Percentiles rank a stretch among this genome's conserved stretches.
Evolutionary conservation across 1,140 invertebrate species (phyloP).

Genomic region (Drosophila oshimai): DNA sequence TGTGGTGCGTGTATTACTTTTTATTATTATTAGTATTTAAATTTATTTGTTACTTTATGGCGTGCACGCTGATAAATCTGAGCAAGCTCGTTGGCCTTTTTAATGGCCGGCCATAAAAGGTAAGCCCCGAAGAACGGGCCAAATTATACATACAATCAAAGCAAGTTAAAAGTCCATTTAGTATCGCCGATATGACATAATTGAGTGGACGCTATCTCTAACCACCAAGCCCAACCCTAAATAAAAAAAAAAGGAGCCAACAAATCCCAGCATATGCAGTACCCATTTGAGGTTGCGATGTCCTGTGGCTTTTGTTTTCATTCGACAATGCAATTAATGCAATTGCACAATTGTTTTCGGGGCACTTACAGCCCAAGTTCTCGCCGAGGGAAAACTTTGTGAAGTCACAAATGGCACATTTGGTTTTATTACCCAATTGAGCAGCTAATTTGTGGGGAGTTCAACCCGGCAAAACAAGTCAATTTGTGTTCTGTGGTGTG

Average conservation of each 20-base stretch:
- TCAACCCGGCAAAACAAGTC: slow-evolving; percentile 41
- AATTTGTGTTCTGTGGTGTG: too few relatives aligned
- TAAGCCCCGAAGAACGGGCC: slow-evolving; percentile 49
- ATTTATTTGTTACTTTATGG: slow-evolving; percentile 80
- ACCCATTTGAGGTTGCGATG: slow-evolving; percentile 50
- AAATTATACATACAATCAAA: slow-evolving; percentile 70
- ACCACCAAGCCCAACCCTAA: background rate
- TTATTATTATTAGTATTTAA: slow-evolving; percentile 82
- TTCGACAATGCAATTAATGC: slow-evolving; percentile 73
- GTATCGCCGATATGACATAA: slow-evolving; percentile 72
- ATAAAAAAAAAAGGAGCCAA: background rate
- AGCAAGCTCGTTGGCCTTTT: slow-evolving; percentile 60
- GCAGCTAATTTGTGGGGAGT: slow-evolving; percentile 74
- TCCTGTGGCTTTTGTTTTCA: slow-evolving; percentile 59
- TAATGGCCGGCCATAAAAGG: slow-evolving; percentile 74
- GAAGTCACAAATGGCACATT: slow-evolving; percentile 73
- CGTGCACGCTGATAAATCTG: slow-evolving; percentile 77
- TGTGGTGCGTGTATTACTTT: slow-evolving; percentile 60
- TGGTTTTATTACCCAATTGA: slow-evolving; percentile 80
- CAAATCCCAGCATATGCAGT: slow-evolving; percentile 66
- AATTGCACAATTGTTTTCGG: slow-evolving; percentile 70
- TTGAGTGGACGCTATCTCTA: slow-evolving; percentile 60
- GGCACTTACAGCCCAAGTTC: slow-evolving; percentile 26
- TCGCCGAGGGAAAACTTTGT: slow-evolving; percentile 41
- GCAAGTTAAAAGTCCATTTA: slow-evolving; percentile 76